These are phyloP conservation scores for Eulemur albifrons DNA, from an alignment of 2,797 vertebrate genomes.

Conservation along the genomic window DNA sequence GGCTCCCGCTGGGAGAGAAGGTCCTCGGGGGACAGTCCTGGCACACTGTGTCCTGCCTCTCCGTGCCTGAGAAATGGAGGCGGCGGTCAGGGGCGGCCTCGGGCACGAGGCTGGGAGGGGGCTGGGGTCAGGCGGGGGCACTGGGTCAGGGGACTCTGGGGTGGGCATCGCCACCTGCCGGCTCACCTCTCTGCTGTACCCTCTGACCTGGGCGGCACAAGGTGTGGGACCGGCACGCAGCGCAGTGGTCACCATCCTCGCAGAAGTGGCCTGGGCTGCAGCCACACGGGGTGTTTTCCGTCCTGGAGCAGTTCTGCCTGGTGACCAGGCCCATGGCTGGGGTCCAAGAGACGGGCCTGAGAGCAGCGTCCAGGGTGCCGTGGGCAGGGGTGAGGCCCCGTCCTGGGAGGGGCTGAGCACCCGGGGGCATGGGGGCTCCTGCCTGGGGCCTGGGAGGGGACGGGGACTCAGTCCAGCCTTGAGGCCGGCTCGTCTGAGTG, in stretches of 20 bases:
- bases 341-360: background rate
- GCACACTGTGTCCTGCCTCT: slow-evolving; percentile 18
- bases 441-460: background rate
- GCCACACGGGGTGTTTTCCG: slow-evolving; percentile 30
- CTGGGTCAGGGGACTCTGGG: background rate
- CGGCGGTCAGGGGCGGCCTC: accelerated
- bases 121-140: background rate
- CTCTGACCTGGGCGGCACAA: slow-evolving; percentile 40
- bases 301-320: slow-evolving; percentile 27
- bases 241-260: background rate
- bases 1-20: slow-evolving; percentile 21
- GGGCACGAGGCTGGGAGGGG: background rate
- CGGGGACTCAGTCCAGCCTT: background rate
- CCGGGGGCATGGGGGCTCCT: no score
- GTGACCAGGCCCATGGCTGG: slow-evolving; percentile 45
- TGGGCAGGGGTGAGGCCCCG: background rate
- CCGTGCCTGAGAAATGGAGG: slow-evolving; percentile 39
- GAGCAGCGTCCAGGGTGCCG: accelerated
- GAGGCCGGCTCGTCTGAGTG: background rate
- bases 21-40: slow-evolving; percentile 53
- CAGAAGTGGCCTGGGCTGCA: slow-evolving; percentile 67
- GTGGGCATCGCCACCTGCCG: accelerated
- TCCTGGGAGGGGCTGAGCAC: background rate
- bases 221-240: slow-evolving; percentile 3
- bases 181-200: slow-evolving; percentile 32